These are phyloP conservation scores for Pionites leucogaster DNA, from an alignment of 2,113 vertebrate genomes.

Conservation along the genomic window DNA sequence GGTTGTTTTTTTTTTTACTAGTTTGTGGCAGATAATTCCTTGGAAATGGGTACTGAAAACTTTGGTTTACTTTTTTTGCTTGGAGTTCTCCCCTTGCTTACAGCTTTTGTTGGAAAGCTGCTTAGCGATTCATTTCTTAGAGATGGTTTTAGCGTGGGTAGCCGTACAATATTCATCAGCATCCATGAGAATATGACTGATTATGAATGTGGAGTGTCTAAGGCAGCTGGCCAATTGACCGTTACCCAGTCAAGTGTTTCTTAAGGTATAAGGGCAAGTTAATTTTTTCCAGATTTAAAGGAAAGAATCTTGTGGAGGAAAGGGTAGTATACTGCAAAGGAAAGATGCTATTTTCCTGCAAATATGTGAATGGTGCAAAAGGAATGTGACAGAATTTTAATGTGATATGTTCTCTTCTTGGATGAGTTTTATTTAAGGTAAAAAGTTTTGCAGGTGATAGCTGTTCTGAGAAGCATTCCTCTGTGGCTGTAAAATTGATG, in stretches of 20 bases:
- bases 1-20: neutral
- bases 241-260: neutral
- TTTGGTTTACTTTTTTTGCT: neutral
- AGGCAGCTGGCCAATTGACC: neutral
- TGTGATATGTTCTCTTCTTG: neutral
- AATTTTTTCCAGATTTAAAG: neutral
- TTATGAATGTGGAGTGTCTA: neutral
- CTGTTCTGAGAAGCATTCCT: neutral
- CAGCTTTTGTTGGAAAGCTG: neutral
- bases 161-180: neutral
- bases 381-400: neutral
- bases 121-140: neutral
- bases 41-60: neutral
- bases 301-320: neutral
- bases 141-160: rapidly evolving
- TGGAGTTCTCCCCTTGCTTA: neutral
- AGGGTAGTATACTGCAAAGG: neutral
- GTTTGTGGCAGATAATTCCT: neutral
- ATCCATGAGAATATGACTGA: neutral
- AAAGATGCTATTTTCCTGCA: neutral
- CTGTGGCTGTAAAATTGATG: neutral
- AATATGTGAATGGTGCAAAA: neutral
- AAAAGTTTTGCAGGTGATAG: neutral
- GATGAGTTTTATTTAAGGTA: neutral
- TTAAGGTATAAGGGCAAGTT: neutral